Evolutionary conservation across 2,888 invertebrate genomes (phyloP).

Genomic region (Eristalis intricaria): DNA sequence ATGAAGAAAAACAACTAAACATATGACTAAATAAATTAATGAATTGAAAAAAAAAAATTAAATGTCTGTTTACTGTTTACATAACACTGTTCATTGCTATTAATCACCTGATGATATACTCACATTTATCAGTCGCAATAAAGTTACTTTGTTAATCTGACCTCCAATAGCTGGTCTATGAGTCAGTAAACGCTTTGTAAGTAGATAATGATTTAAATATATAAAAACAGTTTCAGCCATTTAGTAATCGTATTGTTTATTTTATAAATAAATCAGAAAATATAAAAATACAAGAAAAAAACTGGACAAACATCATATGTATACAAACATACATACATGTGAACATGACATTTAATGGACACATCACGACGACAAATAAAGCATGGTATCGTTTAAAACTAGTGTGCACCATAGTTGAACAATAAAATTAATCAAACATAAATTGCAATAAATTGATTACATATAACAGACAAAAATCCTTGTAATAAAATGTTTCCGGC

Average conservation of each 20-base stretch:
- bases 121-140: too few species aligned
- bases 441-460: conserved; percentile 20
- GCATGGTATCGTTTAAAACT: conserved; percentile 34
- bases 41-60: too few species aligned
- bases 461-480: conserved; percentile 33
- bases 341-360: conserved; percentile 37
- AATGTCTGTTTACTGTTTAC: too few species aligned
- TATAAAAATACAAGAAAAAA: conserved; percentile 22
- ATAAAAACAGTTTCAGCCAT: conserved; percentile 7
- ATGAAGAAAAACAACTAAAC: too few species aligned
- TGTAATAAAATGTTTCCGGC: conserved; percentile 31
- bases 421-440: conserved; percentile 18
- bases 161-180: too few species aligned
- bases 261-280: conserved; percentile 58
- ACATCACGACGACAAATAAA: conserved; percentile 25
- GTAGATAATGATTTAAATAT: not conserved
- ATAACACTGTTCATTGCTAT: too few species aligned
- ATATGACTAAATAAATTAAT: too few species aligned
- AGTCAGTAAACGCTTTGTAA: not conserved
- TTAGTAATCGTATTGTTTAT: conserved; percentile 22
- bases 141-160: too few species aligned
- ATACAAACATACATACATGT: not conserved
- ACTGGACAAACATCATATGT: conserved; percentile 17
- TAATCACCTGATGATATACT: too few species aligned
- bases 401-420: conserved; percentile 43